These are phyloP conservation scores for Cataglyphis albicans DNA, from an alignment of 2,888 invertebrate genomes.

Conservation along the genomic window DNA sequence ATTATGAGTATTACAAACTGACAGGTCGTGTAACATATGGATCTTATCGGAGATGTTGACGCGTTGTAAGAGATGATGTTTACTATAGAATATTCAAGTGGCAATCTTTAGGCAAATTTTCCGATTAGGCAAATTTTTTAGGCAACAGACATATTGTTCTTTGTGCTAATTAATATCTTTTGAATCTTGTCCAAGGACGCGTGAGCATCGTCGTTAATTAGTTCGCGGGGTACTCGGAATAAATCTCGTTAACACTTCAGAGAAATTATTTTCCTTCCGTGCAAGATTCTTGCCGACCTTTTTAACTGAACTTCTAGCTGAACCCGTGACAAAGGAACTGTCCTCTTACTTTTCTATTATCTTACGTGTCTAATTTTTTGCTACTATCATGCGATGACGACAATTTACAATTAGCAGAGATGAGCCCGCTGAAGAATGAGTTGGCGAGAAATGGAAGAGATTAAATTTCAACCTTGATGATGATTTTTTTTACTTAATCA, in stretches of 20 bases:
- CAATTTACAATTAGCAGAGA: background rate
- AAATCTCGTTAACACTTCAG: background rate
- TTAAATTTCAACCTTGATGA: background rate
- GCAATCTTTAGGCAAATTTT: constrained; percentile 43
- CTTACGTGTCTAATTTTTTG: background rate
- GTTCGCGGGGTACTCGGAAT: background rate
- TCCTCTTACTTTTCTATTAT: background rate
- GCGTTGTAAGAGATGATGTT: constrained; percentile 56
- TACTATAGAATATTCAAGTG: constrained; percentile 63
- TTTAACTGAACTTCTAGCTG: constrained; percentile 1
- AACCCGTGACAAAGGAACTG: background rate
- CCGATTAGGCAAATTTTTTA: constrained; percentile 14
- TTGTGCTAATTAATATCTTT: constrained; percentile 55
- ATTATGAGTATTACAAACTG: constrained; percentile 32
- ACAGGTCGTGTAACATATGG: constrained; percentile 32
- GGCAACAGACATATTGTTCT: constrained; percentile 50
- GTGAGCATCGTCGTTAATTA: constrained; percentile 64
- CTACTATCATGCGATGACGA: constrained; percentile 4
- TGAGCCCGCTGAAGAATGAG: background rate
- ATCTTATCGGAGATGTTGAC: constrained; percentile 59
- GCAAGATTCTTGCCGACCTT: background rate
- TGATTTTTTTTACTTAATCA: constrained; percentile 36
- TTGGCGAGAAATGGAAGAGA: background rate
- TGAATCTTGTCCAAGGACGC: constrained; percentile 59
- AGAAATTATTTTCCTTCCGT: constrained; percentile 1